A percentile compares a stretch with the other conserved stretches of the same genome.
Evolutionary conservation across 2,113 vertebrate genomes (phyloP).

Genomic region (Chiloscyllium plagiosum): DNA sequence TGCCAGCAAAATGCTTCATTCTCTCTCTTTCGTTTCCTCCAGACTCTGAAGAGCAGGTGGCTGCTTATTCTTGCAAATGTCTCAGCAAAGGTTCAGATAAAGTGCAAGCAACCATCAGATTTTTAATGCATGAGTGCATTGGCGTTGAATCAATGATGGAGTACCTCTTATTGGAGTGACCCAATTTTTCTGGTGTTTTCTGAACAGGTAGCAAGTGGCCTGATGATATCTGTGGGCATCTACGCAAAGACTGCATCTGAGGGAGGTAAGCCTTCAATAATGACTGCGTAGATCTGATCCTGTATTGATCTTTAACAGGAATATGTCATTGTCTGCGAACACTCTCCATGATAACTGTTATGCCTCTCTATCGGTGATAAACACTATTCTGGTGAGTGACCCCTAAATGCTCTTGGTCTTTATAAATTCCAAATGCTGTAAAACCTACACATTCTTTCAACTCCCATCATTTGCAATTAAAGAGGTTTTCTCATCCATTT

Average conservation of each 20-base stretch:
- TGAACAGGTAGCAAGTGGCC: constrained; percentile 63
- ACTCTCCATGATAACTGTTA: background rate
- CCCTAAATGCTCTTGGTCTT: background rate
- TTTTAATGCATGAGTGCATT: background rate
- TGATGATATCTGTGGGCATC: constrained; percentile 62
- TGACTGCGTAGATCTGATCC: background rate
- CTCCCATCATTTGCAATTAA: background rate
- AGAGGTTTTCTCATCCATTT: background rate
- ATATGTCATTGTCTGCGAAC: background rate
- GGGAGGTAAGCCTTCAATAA: constrained; percentile 55
- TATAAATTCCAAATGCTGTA: background rate
- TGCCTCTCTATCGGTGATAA: background rate
- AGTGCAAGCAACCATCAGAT: background rate
- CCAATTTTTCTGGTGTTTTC: background rate
- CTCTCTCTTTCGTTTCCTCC: background rate
- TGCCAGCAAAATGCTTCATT: too few relatives aligned
- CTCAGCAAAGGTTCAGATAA: background rate
- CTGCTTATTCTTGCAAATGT: background rate
- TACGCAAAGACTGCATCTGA: constrained; percentile 67
- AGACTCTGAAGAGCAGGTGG: background rate
- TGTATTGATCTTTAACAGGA: background rate
- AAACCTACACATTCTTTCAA: background rate
- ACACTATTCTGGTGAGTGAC: background rate
- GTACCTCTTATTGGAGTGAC: background rate
- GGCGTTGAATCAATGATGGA: background rate